Evolutionary conservation across 2,888 invertebrate species (phyloP), one percentile per base, ranked within the genome.

Genomic region (Lomographa bimaculata): DNA sequence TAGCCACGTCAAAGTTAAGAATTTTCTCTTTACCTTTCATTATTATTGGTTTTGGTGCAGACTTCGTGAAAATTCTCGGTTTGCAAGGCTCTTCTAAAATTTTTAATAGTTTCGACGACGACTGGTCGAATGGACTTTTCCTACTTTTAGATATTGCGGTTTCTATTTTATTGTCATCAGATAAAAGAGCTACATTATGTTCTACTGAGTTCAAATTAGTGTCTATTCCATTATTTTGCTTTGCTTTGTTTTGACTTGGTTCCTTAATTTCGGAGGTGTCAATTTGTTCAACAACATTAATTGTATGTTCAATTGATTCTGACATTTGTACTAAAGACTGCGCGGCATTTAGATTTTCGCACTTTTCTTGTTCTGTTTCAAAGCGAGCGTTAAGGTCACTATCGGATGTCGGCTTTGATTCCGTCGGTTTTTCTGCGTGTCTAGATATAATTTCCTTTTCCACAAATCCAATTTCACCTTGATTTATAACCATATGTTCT

Each of bases 71-170:
- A 18, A 73, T 50, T 63, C 76, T 84, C 7, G 78, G 74, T 46
- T 73, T 63, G 36, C 66, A 67, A 0, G 89, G 84, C 50, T 91
- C 90, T 55, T 91, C 91, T 48, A 92, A 70, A 37, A 92, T 90
- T 65, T 91, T 91, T 42, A 92, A 69, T 23, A 92, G 63, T 71
- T 91, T 92, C 0, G 91, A 90, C 2, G 90, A 81, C 3, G 83
- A 74, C n/a, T 79, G 78, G 34, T 81, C 84, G 38, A 71, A 74
- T 46, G 74, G n/a, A 14, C 3, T 14, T 4, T 14, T 71, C n/a
- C 57, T 38, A 17, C 55, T 61, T 57, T 74, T 80, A 3, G 54
- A 46, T 36, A 60, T 66, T 28, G 50, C 54, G 12, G 58, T 46
- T 30, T 79, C 77, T 45, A 53, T 73, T 20, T 50, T 71, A 36